Conservation (phyloP, 2,888 invertebrate genomes). For the Carterocephalus palaemon region DNA sequence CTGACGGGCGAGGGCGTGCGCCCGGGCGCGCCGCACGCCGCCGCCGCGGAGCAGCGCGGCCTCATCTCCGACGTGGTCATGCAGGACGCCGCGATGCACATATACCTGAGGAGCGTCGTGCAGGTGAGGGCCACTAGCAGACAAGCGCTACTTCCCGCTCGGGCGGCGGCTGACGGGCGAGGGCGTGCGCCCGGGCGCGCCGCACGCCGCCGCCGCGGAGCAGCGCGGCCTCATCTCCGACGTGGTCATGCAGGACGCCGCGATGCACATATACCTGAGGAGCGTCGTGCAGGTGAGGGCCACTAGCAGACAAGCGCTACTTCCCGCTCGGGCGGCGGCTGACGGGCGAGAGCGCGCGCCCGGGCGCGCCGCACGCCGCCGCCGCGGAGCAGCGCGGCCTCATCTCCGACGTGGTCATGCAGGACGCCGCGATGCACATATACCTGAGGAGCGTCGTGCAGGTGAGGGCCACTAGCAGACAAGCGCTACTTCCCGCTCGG, state of each 20-base stretch:
- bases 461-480: no score
- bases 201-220: slow-evolving; percentile 75
- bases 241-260: slow-evolving; percentile 89
- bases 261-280: slow-evolving; percentile 87
- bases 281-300: no score
- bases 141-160: slow-evolving; percentile 91
- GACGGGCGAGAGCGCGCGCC: slow-evolving; percentile 26
- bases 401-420: slow-evolving; percentile 90
- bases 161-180: slow-evolving; percentile 52
- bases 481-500: slow-evolving; percentile 90
- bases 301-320: slow-evolving; percentile 93
- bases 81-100: slow-evolving; percentile 87
- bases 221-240: slow-evolving; percentile 93
- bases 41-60: slow-evolving; percentile 85
- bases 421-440: slow-evolving; percentile 86
- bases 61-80: slow-evolving; percentile 91
- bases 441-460: slow-evolving; percentile 91
- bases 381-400: slow-evolving; percentile 88
- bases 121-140: no score
- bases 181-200: slow-evolving; percentile 36
- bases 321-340: slow-evolving; percentile 82
- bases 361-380: slow-evolving; percentile 50
- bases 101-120: slow-evolving; percentile 89
- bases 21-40: slow-evolving; percentile 48
- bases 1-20: slow-evolving; percentile 24